A percentile compares a stretch with the other conserved stretches of the same genome.
These are phyloP conservation scores for Drosophila fungiperda DNA, from an alignment of 2,888 invertebrate genomes.

Conservation along the genomic window DNA sequence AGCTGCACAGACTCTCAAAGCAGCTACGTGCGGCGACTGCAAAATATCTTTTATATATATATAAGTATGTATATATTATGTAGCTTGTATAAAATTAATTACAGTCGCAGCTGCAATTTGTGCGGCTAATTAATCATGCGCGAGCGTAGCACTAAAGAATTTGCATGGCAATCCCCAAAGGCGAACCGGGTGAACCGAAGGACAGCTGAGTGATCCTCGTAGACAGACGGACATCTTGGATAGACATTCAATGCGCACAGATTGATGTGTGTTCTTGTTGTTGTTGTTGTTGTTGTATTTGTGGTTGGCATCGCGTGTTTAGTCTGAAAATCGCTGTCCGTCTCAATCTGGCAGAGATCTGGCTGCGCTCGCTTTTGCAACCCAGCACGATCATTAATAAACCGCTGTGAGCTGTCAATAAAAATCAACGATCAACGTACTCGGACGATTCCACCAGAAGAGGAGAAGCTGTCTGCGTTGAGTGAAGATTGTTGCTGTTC, in stretches of 20 bases:
- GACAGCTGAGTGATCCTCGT: slow-evolving; percentile 69
- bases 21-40: slow-evolving; percentile 26
- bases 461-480: slow-evolving; percentile 4
- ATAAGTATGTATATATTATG: not conserved
- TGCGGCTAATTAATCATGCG: slow-evolving; percentile 71
- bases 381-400: slow-evolving; percentile 83
- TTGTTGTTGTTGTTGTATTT: not conserved
- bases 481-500: slow-evolving; percentile 15
- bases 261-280: slow-evolving; percentile 67
- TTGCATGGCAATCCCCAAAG: slow-evolving; percentile 50
- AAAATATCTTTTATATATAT: slow-evolving; percentile 1
- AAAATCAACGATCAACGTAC: slow-evolving; percentile 69
- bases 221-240: slow-evolving; percentile 39
- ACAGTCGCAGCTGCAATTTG: slow-evolving; percentile 70
- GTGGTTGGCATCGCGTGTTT: slow-evolving; percentile 61
- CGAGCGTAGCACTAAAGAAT: slow-evolving; percentile 38
- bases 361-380: slow-evolving; percentile 14
- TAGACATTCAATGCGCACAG: slow-evolving; percentile 50
- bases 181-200: slow-evolving; percentile 16
- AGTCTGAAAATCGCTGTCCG: slow-evolving; percentile 11
- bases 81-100: slow-evolving; percentile 66
- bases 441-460: slow-evolving; percentile 19
- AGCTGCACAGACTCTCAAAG: slow-evolving; percentile 21
- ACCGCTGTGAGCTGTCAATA: slow-evolving; percentile 84
- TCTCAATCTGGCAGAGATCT: slow-evolving; percentile 25